Evolutionary conservation across 2,113 vertebrate genomes (phyloP).

Genomic region (Cottus gobio): DNA sequence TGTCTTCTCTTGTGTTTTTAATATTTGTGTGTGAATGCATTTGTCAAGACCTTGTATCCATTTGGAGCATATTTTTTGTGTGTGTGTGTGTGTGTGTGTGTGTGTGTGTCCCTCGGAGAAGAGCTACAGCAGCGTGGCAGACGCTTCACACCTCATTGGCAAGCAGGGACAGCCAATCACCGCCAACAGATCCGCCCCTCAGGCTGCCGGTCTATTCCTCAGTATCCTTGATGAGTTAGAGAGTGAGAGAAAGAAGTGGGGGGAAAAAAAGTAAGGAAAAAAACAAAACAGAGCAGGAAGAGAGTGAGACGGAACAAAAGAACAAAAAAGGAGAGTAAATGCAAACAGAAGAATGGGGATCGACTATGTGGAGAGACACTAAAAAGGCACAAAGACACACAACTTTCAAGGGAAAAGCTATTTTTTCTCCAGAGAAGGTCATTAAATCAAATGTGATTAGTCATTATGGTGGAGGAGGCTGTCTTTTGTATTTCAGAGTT

Average conservation of each 20-base stretch:
- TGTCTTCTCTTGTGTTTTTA: slow-evolving; percentile 33
- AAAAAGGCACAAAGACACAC: slow-evolving; percentile 37
- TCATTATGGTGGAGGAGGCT: slow-evolving; percentile 52
- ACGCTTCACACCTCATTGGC: slow-evolving; percentile 79
- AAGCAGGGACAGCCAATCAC: slow-evolving; percentile 68
- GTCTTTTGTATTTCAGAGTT: slow-evolving; percentile 41
- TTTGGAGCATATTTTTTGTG: slow-evolving; percentile 43
- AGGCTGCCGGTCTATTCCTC: slow-evolving; percentile 61
- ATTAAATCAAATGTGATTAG: slow-evolving; percentile 66
- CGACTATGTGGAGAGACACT: slow-evolving; percentile 20
- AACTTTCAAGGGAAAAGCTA: slow-evolving; percentile 50
- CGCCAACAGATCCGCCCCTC: slow-evolving; percentile 72
- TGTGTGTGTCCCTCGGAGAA: slow-evolving; percentile 64
- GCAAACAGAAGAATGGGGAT: slow-evolving; percentile 34
- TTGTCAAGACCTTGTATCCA: slow-evolving; percentile 40
- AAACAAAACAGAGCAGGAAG: slow-evolving; percentile 24
- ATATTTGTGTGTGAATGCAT: slow-evolving; percentile 37
- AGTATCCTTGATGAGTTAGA: slow-evolving; percentile 50
- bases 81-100: slow-evolving; percentile 1
- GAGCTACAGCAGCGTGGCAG: slow-evolving; percentile 69
- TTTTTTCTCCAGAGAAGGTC: slow-evolving; percentile 46
- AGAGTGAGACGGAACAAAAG: slow-evolving; percentile 36
- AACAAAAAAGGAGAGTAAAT: slow-evolving; percentile 39
- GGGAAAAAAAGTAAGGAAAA: slow-evolving; percentile 2
- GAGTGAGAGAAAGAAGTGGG: slow-evolving; percentile 11